phyloP scores from a whole-genome alignment of 2,113 vertebrate species.

The Strigops habroptila region DNA sequence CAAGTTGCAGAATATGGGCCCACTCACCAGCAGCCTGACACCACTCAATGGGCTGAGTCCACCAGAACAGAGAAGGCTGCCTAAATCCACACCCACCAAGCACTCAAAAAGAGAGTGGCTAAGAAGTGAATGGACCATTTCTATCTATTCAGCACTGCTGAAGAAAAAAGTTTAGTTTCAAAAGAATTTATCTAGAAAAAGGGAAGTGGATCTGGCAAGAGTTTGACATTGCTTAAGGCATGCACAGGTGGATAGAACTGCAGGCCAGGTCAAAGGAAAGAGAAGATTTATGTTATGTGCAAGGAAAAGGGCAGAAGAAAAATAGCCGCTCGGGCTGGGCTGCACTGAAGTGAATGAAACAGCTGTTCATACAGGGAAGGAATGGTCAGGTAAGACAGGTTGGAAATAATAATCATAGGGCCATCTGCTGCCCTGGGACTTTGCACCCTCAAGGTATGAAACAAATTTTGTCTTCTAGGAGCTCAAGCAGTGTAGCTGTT shows the following conservation, averaged over 20 bases:
- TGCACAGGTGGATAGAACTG: conserved; percentile 93
- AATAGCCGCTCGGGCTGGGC: conserved; percentile 83
- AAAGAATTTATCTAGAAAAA: conserved; percentile 56
- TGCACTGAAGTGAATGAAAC: conserved; percentile 92
- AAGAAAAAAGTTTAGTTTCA: conserved; percentile 58
- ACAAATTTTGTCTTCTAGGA: conserved; percentile 90
- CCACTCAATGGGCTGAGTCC: background rate
- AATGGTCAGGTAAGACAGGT: conserved; percentile 91
- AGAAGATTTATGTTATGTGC: conserved; percentile 94
- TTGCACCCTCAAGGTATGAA: conserved; percentile 83
- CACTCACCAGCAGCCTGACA: background rate
- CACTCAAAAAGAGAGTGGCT: background rate
- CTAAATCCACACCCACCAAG: background rate
- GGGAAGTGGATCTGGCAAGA: conserved; percentile 58
- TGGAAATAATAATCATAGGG: conserved; percentile 92
- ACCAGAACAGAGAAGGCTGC: background rate
- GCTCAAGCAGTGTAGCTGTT: conserved; percentile 74
- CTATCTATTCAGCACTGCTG: conserved; percentile 19
- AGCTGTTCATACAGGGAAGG: conserved; percentile 94
- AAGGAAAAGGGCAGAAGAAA: conserved; percentile 92
- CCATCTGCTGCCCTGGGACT: conserved; percentile 97
- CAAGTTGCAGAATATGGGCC: background rate
- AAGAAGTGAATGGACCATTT: background rate
- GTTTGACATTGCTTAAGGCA: conserved; percentile 84
- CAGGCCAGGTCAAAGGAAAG: conserved; percentile 85